A percentile compares a stretch with the other conserved stretches of the same genome.
Conservation (phyloP, 2,888 invertebrate genomes). For the Octonoba sinensis region DNA sequence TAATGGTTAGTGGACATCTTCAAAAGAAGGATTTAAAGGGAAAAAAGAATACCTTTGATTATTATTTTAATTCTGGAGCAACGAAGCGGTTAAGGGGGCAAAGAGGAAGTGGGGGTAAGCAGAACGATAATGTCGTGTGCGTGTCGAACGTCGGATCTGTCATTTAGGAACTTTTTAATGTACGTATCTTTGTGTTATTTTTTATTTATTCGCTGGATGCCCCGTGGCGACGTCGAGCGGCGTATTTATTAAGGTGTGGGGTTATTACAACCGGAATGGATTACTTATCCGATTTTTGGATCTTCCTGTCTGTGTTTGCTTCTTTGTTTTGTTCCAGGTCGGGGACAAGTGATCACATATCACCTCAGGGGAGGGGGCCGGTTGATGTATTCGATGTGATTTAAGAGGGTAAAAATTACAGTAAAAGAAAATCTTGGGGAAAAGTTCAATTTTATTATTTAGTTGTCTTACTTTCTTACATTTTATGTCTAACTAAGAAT, state of each 20-base stretch:
- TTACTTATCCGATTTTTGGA: conserved; percentile 40
- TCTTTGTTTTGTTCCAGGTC: neutral
- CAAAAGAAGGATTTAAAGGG: conserved; percentile 9
- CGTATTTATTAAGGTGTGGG: conserved; percentile 49
- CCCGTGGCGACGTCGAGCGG: conserved; percentile 28
- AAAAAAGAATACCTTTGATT: conserved; percentile 10
- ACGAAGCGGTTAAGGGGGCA: conserved; percentile 40
- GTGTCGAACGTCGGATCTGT: conserved; percentile 55
- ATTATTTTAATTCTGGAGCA: conserved; percentile 54
- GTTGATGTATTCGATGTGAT: too few relatives aligned
- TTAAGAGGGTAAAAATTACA: too few relatives aligned
- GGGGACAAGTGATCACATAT: too few relatives aligned
- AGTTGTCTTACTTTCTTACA: too few relatives aligned
- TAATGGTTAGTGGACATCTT: conserved; percentile 38
- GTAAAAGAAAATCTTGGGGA: too few relatives aligned
- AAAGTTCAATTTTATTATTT: too few relatives aligned
- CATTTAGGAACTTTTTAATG: conserved; percentile 22
- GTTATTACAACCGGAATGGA: conserved; percentile 49
- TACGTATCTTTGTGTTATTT: conserved; percentile 10
- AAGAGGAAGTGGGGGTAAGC: conserved; percentile 37
- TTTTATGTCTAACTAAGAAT: too few relatives aligned
- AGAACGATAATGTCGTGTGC: conserved; percentile 46
- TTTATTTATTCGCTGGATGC: conserved; percentile 9
- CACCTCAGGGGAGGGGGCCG: too few relatives aligned
- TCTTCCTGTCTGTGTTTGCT: neutral